Evolutionary conservation across 2,113 vertebrate species (phyloP).

Genomic region (Pelmatolapia mariae): DNA sequence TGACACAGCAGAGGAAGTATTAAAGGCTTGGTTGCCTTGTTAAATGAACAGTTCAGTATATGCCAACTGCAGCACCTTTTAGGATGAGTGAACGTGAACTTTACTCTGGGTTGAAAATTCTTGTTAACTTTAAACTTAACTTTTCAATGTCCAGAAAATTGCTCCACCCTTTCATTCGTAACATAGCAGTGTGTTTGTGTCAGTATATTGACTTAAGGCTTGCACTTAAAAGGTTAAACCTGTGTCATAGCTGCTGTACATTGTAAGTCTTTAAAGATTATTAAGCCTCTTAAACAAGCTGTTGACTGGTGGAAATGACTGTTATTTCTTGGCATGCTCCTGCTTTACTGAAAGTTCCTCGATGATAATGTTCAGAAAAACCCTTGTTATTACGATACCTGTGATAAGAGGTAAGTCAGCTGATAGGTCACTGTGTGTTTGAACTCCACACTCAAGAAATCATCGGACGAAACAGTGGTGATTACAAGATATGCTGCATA

Average conservation of each 20-base stretch:
- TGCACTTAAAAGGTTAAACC: not conserved
- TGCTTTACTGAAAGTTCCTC: not conserved
- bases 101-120: not conserved
- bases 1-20: slow-evolving; percentile 43
- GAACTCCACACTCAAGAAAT: not conserved
- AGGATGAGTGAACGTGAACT: not conserved
- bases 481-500: not conserved
- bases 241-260: not conserved
- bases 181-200: not conserved
- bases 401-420: not conserved
- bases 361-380: not conserved
- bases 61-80: slow-evolving; percentile 29
- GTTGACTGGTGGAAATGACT: not conserved
- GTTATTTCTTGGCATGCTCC: not conserved
- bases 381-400: not conserved
- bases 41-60: slow-evolving; percentile 41
- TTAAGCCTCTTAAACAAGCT: not conserved
- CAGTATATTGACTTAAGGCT: not conserved
- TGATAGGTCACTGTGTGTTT: not conserved
- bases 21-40: slow-evolving; percentile 26
- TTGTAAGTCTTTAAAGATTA: not conserved
- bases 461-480: not conserved
- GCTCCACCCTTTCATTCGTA: not conserved
- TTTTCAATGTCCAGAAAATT: not conserved
- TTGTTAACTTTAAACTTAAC: not conserved